These are phyloP conservation scores for Callocephalon fimbriatum DNA, from an alignment of 2,113 vertebrate genomes.

Conservation along the genomic window DNA sequence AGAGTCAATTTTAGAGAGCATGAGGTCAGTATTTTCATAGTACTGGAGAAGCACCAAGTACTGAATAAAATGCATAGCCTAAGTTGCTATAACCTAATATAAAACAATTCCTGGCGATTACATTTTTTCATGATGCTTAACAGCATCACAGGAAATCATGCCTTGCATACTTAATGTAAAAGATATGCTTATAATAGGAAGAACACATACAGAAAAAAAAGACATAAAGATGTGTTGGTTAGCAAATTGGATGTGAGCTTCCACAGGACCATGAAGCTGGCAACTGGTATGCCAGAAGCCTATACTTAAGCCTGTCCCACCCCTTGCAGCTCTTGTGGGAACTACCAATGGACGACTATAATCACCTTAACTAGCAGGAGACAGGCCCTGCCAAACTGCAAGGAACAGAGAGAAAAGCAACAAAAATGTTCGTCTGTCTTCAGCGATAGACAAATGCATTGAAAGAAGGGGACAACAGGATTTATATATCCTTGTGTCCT, in stretches of 20 bases:
- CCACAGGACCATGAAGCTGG: background rate
- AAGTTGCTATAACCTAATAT: background rate
- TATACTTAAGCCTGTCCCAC: rapidly evolving
- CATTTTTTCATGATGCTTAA: background rate
- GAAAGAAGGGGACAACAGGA: background rate
- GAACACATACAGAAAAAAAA: background rate
- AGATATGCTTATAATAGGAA: rapidly evolving
- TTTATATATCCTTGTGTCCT: background rate
- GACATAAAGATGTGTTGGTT: background rate
- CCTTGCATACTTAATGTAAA: background rate
- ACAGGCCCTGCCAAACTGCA: background rate
- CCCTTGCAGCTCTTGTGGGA: background rate
- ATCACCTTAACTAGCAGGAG: background rate
- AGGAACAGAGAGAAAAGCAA: background rate
- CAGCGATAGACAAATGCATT: background rate
- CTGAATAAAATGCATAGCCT: background rate
- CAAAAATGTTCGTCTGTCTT: background rate
- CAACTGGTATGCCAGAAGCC: too few relatives aligned
- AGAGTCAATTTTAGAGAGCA: background rate
- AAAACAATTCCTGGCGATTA: background rate
- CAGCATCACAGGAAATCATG: background rate
- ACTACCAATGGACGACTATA: background rate
- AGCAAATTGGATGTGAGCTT: background rate
- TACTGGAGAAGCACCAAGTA: background rate
- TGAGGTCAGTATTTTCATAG: background rate